These are phyloP conservation scores for Xanthia icteritia DNA, from an alignment of 2,888 invertebrate genomes.

Conservation along the genomic window DNA sequence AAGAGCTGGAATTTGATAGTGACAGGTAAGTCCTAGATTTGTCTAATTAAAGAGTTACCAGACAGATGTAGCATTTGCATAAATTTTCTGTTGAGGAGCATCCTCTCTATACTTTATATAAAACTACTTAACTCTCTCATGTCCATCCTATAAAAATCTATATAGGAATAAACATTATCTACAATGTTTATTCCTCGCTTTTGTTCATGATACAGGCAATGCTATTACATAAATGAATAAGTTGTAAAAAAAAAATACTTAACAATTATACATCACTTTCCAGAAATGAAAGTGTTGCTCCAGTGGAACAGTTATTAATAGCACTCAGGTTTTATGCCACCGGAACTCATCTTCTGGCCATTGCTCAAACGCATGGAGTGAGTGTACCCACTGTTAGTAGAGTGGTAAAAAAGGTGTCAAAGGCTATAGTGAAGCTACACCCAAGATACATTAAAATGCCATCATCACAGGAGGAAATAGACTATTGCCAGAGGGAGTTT, in stretches of 20 bases:
- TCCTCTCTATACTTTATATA: too few relatives aligned
- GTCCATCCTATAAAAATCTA: neutral
- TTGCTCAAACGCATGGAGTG: constrained; percentile 35
- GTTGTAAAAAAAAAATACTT: too few relatives aligned
- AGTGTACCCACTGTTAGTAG: constrained; percentile 43
- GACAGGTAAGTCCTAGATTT: constrained; percentile 2
- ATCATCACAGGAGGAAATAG: constrained; percentile 21
- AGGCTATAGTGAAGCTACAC: constrained; percentile 26
- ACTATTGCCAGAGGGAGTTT: constrained; percentile 27
- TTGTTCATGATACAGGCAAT: neutral
- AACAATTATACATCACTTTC: neutral
- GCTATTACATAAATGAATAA: neutral
- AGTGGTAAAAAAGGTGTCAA: constrained; percentile 43
- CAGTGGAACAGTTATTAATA: constrained; percentile 41
- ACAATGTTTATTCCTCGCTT: neutral
- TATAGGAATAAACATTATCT: too few relatives aligned
- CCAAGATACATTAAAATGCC: constrained; percentile 25
- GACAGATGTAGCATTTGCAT: neutral
- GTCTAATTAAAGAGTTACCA: too few relatives aligned
- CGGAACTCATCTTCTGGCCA: constrained; percentile 31
- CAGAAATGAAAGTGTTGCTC: constrained; percentile 37
- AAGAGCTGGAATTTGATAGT: constrained; percentile 33
- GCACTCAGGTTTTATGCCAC: constrained; percentile 51
- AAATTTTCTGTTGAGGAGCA: neutral
- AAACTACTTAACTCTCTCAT: neutral